Percentiles rank a stretch among this genome's conserved stretches.
These are phyloP conservation scores for Caradrina kadenii DNA, from an alignment of 2,888 invertebrate genomes.

Conservation along the genomic window DNA sequence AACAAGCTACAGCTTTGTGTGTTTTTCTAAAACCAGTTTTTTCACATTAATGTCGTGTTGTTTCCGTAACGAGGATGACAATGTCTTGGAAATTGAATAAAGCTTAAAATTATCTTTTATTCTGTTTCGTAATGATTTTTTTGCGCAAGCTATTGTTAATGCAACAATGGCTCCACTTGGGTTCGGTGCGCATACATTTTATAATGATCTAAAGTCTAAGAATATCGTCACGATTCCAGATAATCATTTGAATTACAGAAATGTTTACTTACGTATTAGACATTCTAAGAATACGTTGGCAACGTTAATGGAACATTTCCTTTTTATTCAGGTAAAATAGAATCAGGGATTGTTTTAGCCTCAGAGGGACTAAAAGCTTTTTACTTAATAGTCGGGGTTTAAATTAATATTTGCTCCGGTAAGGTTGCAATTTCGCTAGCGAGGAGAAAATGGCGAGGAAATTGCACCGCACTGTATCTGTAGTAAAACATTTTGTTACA, in stretches of 20 bases:
- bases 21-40: neutral
- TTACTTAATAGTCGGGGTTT: slow-evolving; percentile 10
- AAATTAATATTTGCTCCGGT: slow-evolving; percentile 24
- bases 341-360: slow-evolving; percentile 18
- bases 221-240: slow-evolving; percentile 46
- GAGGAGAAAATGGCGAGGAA: neutral
- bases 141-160: slow-evolving; percentile 30
- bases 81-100: neutral
- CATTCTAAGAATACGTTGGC: slow-evolving; percentile 42
- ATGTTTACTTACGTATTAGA: slow-evolving; percentile 9
- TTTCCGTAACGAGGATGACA: neutral
- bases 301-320: slow-evolving; percentile 41
- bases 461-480: neutral
- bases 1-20: slow-evolving; percentile 1
- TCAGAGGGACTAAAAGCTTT: slow-evolving; percentile 21
- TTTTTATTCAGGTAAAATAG: slow-evolving; percentile 19
- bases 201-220: slow-evolving; percentile 36
- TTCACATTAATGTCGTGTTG: neutral
- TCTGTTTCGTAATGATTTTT: slow-evolving; percentile 19
- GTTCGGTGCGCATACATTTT: slow-evolving; percentile 20
- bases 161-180: slow-evolving; percentile 25
- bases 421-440: slow-evolving; percentile 5
- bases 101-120: slow-evolving; percentile 1
- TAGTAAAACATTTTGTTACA: neutral
- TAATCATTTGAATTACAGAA: slow-evolving; percentile 58